Conservation (phyloP, 2,113 vertebrate genomes). For the Cacatua alba region DNA sequence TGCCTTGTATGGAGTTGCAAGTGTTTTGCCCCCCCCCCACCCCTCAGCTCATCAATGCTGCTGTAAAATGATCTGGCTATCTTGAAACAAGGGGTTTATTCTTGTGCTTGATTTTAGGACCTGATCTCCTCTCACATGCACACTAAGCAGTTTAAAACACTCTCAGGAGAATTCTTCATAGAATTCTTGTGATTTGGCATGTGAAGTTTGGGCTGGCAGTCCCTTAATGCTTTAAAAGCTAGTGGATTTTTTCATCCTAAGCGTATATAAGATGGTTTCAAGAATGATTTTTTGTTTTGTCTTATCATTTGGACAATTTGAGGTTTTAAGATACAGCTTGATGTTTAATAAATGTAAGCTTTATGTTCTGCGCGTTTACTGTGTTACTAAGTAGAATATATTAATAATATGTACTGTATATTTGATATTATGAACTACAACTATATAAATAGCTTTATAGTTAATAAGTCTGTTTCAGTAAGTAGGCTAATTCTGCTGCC, state of each 20-base stretch:
- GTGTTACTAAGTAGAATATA: neutral
- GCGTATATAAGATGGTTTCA: neutral
- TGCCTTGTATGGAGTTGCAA: slow-evolving; percentile 25
- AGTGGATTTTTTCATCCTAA: neutral
- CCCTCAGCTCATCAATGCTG: neutral
- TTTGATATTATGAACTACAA: neutral
- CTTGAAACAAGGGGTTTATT: slow-evolving; percentile 12
- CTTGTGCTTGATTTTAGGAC: neutral
- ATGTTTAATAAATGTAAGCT: neutral
- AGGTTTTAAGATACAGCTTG: neutral
- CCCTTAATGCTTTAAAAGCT: neutral
- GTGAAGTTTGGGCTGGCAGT: neutral
- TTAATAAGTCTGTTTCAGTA: neutral
- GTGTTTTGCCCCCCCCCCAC: neutral
- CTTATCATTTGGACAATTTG: neutral
- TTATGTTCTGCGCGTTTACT: neutral
- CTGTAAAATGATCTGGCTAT: neutral
- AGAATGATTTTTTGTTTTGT: neutral
- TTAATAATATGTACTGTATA: neutral
- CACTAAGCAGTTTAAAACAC: neutral
- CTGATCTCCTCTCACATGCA: slow-evolving; percentile 25
- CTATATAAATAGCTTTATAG: neutral
- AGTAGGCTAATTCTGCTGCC: neutral
- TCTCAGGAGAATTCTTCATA: neutral
- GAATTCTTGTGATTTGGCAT: neutral